Evolutionary conservation across 2,797 vertebrate genomes (phyloP).

Genomic region (Sarcophilus harrisii): DNA sequence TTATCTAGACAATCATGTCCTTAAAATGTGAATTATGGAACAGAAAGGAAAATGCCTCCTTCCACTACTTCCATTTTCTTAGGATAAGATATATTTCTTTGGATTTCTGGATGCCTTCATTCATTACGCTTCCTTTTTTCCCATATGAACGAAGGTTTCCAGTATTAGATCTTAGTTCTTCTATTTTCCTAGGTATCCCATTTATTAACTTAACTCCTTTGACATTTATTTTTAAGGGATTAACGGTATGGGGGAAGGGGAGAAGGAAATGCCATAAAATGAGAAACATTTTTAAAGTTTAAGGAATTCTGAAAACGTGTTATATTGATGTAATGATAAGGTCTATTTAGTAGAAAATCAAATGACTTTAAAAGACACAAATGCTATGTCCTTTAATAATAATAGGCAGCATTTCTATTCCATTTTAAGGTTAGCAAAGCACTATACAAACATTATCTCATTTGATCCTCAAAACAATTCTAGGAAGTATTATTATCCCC

Average conservation of each 20-base stretch:
- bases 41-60: background rate
- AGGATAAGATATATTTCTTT: background rate
- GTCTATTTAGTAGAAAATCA: background rate
- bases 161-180: background rate
- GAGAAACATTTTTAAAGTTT: background rate
- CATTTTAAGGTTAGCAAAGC: background rate
- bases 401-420: background rate
- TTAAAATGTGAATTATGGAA: background rate
- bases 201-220: background rate
- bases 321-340: background rate
- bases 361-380: background rate
- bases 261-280: background rate
- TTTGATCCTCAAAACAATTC: background rate
- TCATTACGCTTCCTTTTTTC: too few relatives aligned
- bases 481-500: background rate
- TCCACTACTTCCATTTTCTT: too few relatives aligned
- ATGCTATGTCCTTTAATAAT: background rate
- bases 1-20: slow-evolving; percentile 12
- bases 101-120: background rate
- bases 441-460: background rate
- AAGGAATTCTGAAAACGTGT: background rate
- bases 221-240: background rate
- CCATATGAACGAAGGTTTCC: background rate
- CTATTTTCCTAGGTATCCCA: background rate
- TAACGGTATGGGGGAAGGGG: background rate